Evolutionary conservation across 2,113 vertebrate species (phyloP), one percentile per base, ranked within the genome.

Genomic region (Anolis sagrei): DNA sequence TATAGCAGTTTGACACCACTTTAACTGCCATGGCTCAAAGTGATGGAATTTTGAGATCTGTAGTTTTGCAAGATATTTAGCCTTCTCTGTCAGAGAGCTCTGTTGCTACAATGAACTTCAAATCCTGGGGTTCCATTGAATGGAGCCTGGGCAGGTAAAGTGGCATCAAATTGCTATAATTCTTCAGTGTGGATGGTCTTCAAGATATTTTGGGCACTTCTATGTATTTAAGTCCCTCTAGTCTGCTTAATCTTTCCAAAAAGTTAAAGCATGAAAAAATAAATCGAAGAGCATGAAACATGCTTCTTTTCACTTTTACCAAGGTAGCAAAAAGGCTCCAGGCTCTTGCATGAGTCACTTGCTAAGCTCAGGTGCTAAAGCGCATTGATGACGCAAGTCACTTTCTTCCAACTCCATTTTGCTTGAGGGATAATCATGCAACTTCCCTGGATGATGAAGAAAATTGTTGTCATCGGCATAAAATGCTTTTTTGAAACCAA

Each of bases 281-380:
- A 85, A 58, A 79, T 9, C 25, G 72, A 49, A 19, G 36, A 85
- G 79, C 61, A 79, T 72, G 23, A 61, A 36, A 54, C 23, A 72
- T 32, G 13, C 34, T 58, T 77, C 34, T 85, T 36, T 58, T 84
- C 32, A 9, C 68, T 36, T 82, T 61, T 61, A 61, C 78, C 51
- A 87, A 70, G 36, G 64, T 27, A 58, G 62, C 73, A 61, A 62
- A 49, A 58, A 70, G 54, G 74, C 73, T 34, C 18, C 49, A 82
- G 73, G 36, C 54, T 61, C 49, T 58, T 58, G 34, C 16, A 70
- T 79, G 76, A 78, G 34, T 85, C 76, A 79, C 39, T n/a, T 79
- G 73, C 36, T 61, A 81, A 76, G 48, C 29, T 44, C 73, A 82
- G 34, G 74, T 69, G 72, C 23, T 77, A 78, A 34, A 21, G 21